Evolutionary conservation across 2,113 vertebrate species (phyloP).

Genomic region (Butastur rufipennis): DNA sequence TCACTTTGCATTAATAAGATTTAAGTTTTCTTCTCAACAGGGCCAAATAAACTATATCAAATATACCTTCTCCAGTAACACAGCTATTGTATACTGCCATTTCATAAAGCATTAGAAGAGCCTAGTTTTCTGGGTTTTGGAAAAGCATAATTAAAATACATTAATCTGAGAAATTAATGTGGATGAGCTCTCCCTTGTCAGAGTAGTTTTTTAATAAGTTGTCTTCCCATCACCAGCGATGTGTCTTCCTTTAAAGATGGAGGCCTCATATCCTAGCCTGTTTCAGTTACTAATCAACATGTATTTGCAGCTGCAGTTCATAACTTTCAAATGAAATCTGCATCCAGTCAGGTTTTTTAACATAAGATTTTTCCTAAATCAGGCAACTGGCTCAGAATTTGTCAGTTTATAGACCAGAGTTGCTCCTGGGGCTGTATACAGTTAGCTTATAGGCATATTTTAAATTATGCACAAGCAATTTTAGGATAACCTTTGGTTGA

Average conservation of each 20-base stretch:
- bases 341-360: not conserved
- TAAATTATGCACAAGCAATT: not conserved
- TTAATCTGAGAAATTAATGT: not conserved
- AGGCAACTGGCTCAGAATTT: not conserved
- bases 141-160: not conserved
- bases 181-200: not conserved
- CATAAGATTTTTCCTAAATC: not conserved
- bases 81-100: not conserved
- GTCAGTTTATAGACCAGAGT: not conserved
- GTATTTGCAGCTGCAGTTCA: not conserved
- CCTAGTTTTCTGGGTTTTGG: not conserved
- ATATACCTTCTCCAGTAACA: not conserved
- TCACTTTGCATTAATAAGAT: not conserved
- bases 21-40: not conserved
- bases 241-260: not conserved
- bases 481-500: not conserved
- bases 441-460: not conserved
- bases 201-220: not conserved
- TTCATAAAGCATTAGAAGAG: not conserved
- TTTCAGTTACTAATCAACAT: not conserved
- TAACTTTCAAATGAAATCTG: not conserved
- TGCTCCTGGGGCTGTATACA: not conserved
- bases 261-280: not conserved
- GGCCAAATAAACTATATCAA: not conserved
- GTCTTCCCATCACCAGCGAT: not conserved